Evolutionary conservation across 2,113 vertebrate species (phyloP).

Genomic region (Strix uralensis): DNA sequence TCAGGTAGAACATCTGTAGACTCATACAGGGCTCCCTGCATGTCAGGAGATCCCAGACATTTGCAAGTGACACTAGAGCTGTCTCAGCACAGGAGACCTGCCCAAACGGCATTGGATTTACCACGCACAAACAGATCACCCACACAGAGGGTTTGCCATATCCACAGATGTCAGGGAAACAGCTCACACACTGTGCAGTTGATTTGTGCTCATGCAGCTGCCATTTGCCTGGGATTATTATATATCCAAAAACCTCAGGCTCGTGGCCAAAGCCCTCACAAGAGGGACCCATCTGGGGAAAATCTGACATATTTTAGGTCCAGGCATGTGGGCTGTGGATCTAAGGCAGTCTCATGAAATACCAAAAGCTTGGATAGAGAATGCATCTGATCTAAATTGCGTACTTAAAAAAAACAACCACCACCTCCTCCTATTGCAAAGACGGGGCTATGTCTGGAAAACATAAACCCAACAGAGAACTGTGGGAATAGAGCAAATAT

Average conservation of each 20-base stretch:
- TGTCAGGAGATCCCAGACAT: not conserved
- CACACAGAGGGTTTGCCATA: not conserved
- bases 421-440: not conserved
- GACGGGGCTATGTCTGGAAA: not conserved
- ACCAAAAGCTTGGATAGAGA: not conserved
- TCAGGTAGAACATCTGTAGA: not conserved
- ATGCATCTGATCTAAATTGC: not conserved
- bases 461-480: not conserved
- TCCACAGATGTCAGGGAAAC: not conserved
- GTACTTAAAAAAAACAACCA: not conserved
- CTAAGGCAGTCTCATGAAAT: not conserved
- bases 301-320: not conserved
- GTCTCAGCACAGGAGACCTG: not conserved
- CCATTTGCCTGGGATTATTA: not conserved
- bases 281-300: not conserved
- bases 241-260: not conserved
- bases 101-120: not conserved
- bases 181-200: not conserved
- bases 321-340: not conserved
- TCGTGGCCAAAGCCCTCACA: not conserved
- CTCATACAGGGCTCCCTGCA: not conserved
- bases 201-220: not conserved
- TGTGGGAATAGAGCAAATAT: not conserved
- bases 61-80: not conserved
- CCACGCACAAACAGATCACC: not conserved